Base-by-base conservation (phyloP, 1,140 invertebrate genomes). In the Pseudoatta argentina region DNA sequence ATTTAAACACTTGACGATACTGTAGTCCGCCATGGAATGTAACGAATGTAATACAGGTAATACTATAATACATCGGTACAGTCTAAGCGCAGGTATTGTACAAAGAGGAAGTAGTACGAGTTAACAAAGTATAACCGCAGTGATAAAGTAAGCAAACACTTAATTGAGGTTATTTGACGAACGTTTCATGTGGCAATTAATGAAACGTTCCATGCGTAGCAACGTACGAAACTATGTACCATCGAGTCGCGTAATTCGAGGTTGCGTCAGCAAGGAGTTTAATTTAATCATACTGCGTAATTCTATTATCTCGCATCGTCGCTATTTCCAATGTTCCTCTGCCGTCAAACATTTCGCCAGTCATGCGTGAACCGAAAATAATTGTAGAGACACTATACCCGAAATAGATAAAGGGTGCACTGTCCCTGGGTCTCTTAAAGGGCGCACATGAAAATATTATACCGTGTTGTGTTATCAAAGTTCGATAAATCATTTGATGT, bases 401-500 rank as follows among this genome's bases (percentile, higher is more conserved):
- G 39, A 66, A 86, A 78, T 69, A 73, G 57, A 89, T 73, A 66
- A 77, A 73, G 78, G 57, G 53, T 66, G 72, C 39, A 1, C 39
- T 44, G 39, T 44, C 39, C 39, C 8, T 81, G 27, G 57, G 18
- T 66, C 48, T 44, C 64, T 73, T 87, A 63, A 87, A 83, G 39
- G 85, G 55, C 69, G 67, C 75, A 44, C 7, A 39, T 73, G 66
- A 51, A 48, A 85, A 89, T 61, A 67, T 10, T 39, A 55, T 76
- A 69, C 39, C 71, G 76, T 61, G 59, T 34, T 21, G 59, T 53
- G 24, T 71, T 66, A 64, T 89, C 88, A 81, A 57, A 87, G 79
- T 73, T 10, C 88, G 53, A 90, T 90, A 90, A 90, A 90, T 90
- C 89, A 90, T 71, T 85, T 48, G 79, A 55, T 30, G 76, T 53